Evolutionary conservation across 2,113 vertebrate genomes (phyloP).

Genomic region (Hyperoodon ampullatus): DNA sequence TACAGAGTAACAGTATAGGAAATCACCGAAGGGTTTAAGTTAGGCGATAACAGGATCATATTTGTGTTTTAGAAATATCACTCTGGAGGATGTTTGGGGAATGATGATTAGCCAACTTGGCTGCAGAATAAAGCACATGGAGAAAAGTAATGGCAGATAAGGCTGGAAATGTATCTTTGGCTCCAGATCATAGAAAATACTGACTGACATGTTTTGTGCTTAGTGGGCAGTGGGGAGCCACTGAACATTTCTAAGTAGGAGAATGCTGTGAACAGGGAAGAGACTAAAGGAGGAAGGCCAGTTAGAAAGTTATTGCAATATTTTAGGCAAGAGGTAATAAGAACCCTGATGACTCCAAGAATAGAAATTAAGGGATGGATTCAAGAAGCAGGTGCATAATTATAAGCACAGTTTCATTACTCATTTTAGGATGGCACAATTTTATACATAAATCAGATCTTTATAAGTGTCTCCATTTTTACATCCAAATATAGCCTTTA

Average conservation of each 20-base stretch:
- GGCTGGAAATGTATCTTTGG: not conserved
- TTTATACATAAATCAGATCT: slow-evolving; percentile 70
- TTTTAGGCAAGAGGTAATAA: slow-evolving; percentile 54
- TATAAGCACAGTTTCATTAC: slow-evolving; percentile 63
- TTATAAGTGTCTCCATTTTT: slow-evolving; percentile 51
- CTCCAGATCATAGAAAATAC: slow-evolving; percentile 21
- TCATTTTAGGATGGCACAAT: slow-evolving; percentile 62
- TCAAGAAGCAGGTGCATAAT: slow-evolving; percentile 70
- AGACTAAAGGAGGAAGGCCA: slow-evolving; percentile 50
- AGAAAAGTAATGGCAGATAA: slow-evolving; percentile 36
- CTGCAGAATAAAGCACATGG: not conserved
- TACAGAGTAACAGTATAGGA: not conserved
- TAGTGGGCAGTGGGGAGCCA: not conserved
- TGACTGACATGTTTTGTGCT: not conserved
- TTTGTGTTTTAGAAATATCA: slow-evolving; percentile 31
- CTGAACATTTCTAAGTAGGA: slow-evolving; percentile 22
- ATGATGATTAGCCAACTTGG: slow-evolving; percentile 25
- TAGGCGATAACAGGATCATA: not conserved
- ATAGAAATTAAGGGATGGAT: slow-evolving; percentile 65
- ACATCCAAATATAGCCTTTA: slow-evolving; percentile 57
- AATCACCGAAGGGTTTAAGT: not conserved
- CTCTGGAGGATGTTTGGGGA: not conserved
- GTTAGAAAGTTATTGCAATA: slow-evolving; percentile 44
- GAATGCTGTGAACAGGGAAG: not conserved
- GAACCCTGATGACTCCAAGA: slow-evolving; percentile 63